Evolutionary conservation across 2,888 invertebrate species (phyloP).

Genomic region (Synergus japonicus): DNA sequence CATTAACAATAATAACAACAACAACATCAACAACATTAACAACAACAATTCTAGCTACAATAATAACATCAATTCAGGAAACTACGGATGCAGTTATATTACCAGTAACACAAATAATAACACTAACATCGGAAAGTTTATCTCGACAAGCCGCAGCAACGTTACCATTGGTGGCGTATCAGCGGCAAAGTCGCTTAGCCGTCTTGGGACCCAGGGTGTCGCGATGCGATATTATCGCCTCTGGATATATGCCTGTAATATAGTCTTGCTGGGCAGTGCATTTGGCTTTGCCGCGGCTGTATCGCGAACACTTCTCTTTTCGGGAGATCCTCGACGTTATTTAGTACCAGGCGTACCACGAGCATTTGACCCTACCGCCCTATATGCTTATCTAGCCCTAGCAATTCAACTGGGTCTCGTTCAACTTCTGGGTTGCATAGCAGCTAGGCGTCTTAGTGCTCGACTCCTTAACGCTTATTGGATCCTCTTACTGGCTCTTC

Average conservation of each 20-base stretch:
- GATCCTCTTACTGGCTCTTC: constrained; percentile 87
- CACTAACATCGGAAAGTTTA: constrained; percentile 56
- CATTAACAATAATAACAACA: constrained; percentile 51
- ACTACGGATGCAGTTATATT: constrained; percentile 56
- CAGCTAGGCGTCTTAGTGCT: constrained; percentile 89
- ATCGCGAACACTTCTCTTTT: constrained; percentile 82
- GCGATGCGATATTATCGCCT: constrained; percentile 91
- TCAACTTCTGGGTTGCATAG: constrained; percentile 89
- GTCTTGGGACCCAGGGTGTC: constrained; percentile 81
- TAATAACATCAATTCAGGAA: constrained; percentile 54
- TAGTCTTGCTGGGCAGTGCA: constrained; percentile 90
- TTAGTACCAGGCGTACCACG: constrained; percentile 85
- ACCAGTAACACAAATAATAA: constrained; percentile 53
- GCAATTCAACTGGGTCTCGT: constrained; percentile 85
- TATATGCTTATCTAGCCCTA: constrained; percentile 91
- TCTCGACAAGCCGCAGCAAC: constrained; percentile 58
- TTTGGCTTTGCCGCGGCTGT: constrained; percentile 89
- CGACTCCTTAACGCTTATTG: constrained; percentile 90
- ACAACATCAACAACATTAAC: constrained; percentile 48
- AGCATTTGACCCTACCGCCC: constrained; percentile 88
- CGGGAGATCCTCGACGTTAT: constrained; percentile 84
- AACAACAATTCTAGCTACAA: constrained; percentile 53
- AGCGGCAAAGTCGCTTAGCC: constrained; percentile 79
- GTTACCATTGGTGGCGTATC: constrained; percentile 63
- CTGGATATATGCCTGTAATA: constrained; percentile 96